Conservation (phyloP, 2,113 vertebrate species). For the Aphyosemion australe region DNA sequence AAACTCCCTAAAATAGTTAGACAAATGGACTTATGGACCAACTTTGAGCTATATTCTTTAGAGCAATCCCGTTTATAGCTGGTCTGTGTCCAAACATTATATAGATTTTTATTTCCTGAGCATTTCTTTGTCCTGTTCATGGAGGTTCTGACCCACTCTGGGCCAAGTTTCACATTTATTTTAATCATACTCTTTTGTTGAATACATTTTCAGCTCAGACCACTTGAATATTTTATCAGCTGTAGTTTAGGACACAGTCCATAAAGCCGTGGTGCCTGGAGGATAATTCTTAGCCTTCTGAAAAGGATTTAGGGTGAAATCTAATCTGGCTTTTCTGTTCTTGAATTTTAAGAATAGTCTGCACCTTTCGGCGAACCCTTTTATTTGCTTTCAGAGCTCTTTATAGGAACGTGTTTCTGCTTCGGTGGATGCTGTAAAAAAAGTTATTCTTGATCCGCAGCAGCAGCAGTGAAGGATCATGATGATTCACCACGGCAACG, state of each 20-base stretch:
- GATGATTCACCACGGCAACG: neutral
- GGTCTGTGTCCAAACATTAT: neutral
- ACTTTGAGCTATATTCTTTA: too few relatives aligned
- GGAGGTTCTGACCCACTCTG: neutral
- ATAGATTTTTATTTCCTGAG: neutral
- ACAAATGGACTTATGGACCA: neutral
- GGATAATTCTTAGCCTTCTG: neutral
- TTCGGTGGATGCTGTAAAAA: neutral
- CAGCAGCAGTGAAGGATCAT: neutral
- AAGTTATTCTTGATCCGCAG: neutral
- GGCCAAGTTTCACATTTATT: neutral
- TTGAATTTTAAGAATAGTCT: neutral
- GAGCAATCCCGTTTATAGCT: neutral
- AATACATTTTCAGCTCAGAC: neutral
- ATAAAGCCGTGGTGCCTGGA: neutral
- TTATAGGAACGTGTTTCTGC: neutral
- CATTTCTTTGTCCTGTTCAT: neutral
- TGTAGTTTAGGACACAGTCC: neutral
- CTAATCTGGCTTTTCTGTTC: neutral
- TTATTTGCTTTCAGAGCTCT: neutral
- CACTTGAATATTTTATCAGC: neutral
- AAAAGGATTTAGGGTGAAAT: neutral
- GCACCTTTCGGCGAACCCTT: neutral
- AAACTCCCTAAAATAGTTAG: constrained; percentile 19
- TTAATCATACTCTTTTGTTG: neutral